A percentile compares a stretch with the other conserved stretches of the same genome.
Evolutionary conservation across 1,140 invertebrate species (phyloP).

Genomic region (Hydropsyche tenuis): DNA sequence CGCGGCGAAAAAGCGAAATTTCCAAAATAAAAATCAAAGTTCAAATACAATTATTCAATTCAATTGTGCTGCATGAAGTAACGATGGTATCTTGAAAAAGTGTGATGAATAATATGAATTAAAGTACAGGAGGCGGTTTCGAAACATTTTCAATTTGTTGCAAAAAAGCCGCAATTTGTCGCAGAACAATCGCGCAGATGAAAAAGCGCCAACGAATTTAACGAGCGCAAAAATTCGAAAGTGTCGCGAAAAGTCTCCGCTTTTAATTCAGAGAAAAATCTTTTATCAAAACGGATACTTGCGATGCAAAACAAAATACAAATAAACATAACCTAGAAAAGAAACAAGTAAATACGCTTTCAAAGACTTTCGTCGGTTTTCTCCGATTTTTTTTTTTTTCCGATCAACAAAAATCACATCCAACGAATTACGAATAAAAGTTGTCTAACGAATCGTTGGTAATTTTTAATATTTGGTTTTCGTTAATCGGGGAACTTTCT

Average conservation of each 20-base stretch:
- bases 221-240: conserved; percentile 33
- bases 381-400: no score
- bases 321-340: neutral
- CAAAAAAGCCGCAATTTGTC: neutral
- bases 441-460: neutral
- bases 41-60: neutral
- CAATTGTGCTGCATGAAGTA: no score
- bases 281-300: neutral
- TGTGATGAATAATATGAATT: no score
- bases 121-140: no score
- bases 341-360: no score
- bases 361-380: no score
- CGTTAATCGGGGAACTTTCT: neutral
- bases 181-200: conserved; percentile 19
- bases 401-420: no score
- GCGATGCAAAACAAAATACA: neutral
- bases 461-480: neutral
- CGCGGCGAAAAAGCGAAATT: neutral
- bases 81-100: no score
- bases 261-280: conserved; percentile 21
- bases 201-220: neutral
- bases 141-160: no score
- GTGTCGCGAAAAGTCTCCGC: conserved; percentile 31
- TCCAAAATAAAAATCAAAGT: neutral
- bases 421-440: neutral